Conservation (phyloP, 2,797 vertebrate species). For the Catamblyrhynchus diadema region DNA sequence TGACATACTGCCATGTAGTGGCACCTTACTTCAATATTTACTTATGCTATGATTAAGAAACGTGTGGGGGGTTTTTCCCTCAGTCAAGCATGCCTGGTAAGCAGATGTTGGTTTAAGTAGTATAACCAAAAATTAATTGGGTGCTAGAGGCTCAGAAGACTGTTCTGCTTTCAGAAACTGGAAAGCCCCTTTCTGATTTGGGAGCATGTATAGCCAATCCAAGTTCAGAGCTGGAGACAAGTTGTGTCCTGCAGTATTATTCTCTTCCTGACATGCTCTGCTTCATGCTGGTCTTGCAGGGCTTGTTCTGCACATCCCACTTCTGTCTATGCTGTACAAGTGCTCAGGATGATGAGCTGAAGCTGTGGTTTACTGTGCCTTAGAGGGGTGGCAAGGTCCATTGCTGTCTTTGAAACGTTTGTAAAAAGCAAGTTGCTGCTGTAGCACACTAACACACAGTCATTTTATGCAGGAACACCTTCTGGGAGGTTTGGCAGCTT, state of each 20-base stretch:
- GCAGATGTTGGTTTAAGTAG: not conserved
- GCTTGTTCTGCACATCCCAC: not conserved
- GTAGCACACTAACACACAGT: not conserved
- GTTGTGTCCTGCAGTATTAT: accelerated
- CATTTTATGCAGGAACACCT: not conserved
- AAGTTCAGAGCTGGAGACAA: not conserved
- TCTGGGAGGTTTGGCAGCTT: not conserved
- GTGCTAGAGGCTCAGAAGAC: not conserved
- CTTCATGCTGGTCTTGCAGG: not conserved
- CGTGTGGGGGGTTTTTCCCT: accelerated
- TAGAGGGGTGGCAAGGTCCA: not conserved
- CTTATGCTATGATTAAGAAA: not conserved
- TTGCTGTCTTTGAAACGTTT: not conserved
- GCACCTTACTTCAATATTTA: not conserved
- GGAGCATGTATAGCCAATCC: not conserved
- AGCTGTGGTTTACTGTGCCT: not conserved
- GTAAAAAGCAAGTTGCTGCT: not conserved
- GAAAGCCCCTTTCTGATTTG: not conserved
- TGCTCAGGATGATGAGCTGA: not conserved
- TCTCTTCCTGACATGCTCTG: not conserved
- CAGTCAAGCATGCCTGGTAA: not conserved
- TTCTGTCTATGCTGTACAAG: not conserved
- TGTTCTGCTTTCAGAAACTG: not conserved
- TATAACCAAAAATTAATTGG: not conserved
- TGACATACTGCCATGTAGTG: not conserved